Percentiles rank a stretch among this genome's conserved stretches.
phyloP scores from a whole-genome alignment of 2,888 invertebrate genomes.

The Auanema sp. region DNA sequence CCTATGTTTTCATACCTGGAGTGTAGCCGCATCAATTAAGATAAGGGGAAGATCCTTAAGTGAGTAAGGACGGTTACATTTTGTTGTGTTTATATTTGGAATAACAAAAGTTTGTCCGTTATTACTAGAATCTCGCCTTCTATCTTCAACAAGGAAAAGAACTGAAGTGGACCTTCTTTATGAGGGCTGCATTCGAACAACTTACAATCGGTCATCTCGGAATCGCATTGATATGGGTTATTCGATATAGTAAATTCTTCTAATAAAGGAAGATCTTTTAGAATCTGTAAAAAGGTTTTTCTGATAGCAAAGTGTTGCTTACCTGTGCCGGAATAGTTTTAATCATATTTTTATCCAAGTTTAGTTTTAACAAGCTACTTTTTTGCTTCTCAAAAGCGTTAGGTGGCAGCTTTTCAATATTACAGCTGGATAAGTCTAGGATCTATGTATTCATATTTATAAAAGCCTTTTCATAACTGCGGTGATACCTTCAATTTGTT shows the following conservation, averaged over 20 bases:
- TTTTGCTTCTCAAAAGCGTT: constrained; percentile 40
- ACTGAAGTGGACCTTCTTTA: constrained; percentile 30
- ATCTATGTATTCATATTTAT: constrained; percentile 31
- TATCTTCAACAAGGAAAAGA: constrained; percentile 41
- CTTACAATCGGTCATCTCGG: constrained; percentile 20
- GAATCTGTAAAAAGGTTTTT: constrained; percentile 58
- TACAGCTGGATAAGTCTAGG: constrained; percentile 51
- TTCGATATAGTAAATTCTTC: constrained; percentile 13
- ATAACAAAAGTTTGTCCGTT: constrained; percentile 46
- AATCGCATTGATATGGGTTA: constrained; percentile 30
- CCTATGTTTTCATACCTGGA: constrained; percentile 13
- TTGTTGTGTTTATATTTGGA: constrained; percentile 47
- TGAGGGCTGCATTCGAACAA: not conserved
- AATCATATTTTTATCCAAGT: constrained; percentile 82
- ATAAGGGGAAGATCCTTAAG: constrained; percentile 26
- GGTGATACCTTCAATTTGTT: constrained; percentile 28
- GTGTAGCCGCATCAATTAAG: constrained; percentile 27
- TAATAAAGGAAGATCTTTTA: constrained; percentile 49
- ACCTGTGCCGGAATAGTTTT: constrained; percentile 69
- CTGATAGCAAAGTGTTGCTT: constrained; percentile 74
- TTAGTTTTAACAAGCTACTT: constrained; percentile 73
- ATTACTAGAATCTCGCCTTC: constrained; percentile 43
- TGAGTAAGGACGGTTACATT: constrained; percentile 63
- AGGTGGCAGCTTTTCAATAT: constrained; percentile 40
- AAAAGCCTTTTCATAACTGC: not conserved